Base-by-base conservation (phyloP, 2,888 invertebrate species). In the Micropterix aruncella region DNA sequence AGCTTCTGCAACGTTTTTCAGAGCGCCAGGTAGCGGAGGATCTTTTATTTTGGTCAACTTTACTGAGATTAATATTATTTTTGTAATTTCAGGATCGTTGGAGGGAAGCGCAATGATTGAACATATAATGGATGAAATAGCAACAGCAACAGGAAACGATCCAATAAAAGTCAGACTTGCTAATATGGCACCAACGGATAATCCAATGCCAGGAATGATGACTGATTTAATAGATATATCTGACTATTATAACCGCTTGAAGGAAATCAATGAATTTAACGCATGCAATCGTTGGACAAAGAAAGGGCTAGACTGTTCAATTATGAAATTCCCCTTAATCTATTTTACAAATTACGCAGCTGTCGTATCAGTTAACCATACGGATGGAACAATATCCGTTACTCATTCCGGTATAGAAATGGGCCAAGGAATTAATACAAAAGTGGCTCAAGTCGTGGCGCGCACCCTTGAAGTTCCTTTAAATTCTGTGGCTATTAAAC, bases 351-450 rank as follows among this genome's bases (percentile, higher is more conserved):
- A 74, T 42, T 79, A 63, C 47, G 67, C 75, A 42, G 75, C 78
- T 0, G 65, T 76, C 16, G 66, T 87, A 14, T 70, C 79, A 1
- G 75, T 90, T 45, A 85, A 78, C 55, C 79, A 79, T 16, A 71
- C 74, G 2, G 84, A 86, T 57, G 86, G 79, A 1, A 75, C 79
- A 1, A 82, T 91, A 1, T 70, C 78, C 1, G 64, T 90, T 4
- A 64, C 75, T 2, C 85, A 86, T 52, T 81, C 81, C 12, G 85
- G 83, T 2, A 66, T 82, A 18, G 85, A 86, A 66, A 76, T 81
- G 55, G 91, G 91, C 0, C 91, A 91, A 65, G 90, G 90, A 7
- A 72, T 86, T 40, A 65, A 86, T 51, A 86, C 85, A 2, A 66
- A 78, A 74, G 74, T 78, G 1, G 73, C 75, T 3, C 83, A 83